Base-by-base conservation (phyloP, 2,888 invertebrate species). In the Melieria picta region DNA sequence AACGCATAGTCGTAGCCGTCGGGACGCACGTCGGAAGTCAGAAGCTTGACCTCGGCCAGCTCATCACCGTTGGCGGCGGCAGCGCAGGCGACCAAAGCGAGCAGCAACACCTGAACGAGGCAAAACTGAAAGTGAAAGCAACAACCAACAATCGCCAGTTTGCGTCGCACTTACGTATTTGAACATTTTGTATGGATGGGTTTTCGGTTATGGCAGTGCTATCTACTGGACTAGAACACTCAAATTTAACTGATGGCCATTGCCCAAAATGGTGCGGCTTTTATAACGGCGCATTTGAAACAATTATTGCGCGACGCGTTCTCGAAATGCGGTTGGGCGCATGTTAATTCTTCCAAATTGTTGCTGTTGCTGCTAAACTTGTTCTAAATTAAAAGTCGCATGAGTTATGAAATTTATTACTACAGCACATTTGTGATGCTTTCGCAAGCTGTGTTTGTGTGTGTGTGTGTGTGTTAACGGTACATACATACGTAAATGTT, bases 1-100 rank as follows among this genome's bases (percentile, higher is more conserved):
- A 82, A 65, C n/a, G 52, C 70, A 7, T 70, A 58, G n/a, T 79
- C 75, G 71, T 83, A 85, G 47, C 85, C 85, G 72, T 85, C 81
- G 64, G 75, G 43, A 4, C 79, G 77, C 1, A 85, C 76, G 65
- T 84, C 82, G 4, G 77, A 75, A 5, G 47, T 65, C 6, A 61
- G 67, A 3, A 56, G 3, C 3, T 65, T 75, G n/a, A 69, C 42
- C 50, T 77, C 75, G 50, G 78, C 78, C 50, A 75, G 74, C 5
- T 58, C 73, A 65, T 78, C 75, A 52, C 10, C 52, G 7, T 7
- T 6, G 43, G 46, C 67, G 64, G 64, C 71, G 45, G 67, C 56
- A n/a, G 73, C 80, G 72, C 78, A 75, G 72, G 77, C 80, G 63
- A 80, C 74, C 69, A 80, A 73, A 69, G 79, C 75, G 62, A 75